phyloP scores from a whole-genome alignment of 2,888 invertebrate genomes.

The Iphiclides podalirius region DNA sequence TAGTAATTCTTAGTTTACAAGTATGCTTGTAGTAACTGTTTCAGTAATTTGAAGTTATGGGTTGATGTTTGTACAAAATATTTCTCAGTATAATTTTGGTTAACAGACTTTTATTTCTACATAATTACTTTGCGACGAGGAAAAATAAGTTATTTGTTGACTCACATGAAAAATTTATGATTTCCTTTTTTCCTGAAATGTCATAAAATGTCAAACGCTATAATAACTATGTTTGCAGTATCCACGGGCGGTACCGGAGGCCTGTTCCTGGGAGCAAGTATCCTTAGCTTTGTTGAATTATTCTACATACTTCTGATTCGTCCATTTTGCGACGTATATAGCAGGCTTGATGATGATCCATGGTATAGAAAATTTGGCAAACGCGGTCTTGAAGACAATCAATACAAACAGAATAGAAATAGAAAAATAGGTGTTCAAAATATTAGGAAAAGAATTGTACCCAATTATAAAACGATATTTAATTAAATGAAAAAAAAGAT shows the following conservation, averaged over 20 bases:
- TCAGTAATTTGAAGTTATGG: too few relatives aligned
- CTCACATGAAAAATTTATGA: too few relatives aligned
- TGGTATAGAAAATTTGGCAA: slow-evolving; percentile 64
- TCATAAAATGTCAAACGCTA: too few relatives aligned
- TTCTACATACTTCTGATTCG: slow-evolving; percentile 78
- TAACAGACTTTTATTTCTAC: too few relatives aligned
- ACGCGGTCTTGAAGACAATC: slow-evolving; percentile 54
- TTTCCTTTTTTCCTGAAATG: too few relatives aligned
- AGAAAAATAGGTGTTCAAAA: neutral
- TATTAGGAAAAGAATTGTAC: slow-evolving; percentile 1
- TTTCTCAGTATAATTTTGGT: too few relatives aligned
- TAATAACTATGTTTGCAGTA: slow-evolving; percentile 73
- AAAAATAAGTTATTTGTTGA: too few relatives aligned
- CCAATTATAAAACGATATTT: neutral
- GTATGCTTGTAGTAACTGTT: too few relatives aligned
- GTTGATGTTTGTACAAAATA: too few relatives aligned
- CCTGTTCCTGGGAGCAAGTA: slow-evolving; percentile 83
- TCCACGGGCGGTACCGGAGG: slow-evolving; percentile 84
- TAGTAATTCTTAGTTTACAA: too few relatives aligned
- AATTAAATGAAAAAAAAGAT: too few relatives aligned
- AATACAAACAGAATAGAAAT: slow-evolving; percentile 34
- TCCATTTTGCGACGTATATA: slow-evolving; percentile 70
- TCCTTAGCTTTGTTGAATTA: slow-evolving; percentile 83
- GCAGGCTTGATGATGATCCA: slow-evolving; percentile 59
- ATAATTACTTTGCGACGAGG: too few relatives aligned